A percentile compares a stretch with the other conserved stretches of the same genome.
These are phyloP conservation scores for Falco concolor DNA, from an alignment of 2,797 vertebrate genomes.

Conservation along the genomic window DNA sequence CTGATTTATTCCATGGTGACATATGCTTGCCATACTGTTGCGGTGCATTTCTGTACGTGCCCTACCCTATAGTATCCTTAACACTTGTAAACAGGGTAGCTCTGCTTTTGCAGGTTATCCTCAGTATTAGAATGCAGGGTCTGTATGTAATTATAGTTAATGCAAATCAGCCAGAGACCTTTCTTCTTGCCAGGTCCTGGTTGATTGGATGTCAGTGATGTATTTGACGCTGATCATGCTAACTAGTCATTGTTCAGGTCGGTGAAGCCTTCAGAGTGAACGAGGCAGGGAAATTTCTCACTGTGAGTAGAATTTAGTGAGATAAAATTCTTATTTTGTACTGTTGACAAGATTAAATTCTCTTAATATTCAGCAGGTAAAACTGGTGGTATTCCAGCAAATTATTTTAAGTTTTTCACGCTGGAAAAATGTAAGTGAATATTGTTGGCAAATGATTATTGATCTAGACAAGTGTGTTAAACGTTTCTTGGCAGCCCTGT, in stretches of 20 bases:
- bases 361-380: conserved; percentile 8
- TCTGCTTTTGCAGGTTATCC: background rate
- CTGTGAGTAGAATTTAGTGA: background rate
- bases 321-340: background rate
- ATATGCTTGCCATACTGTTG: fast-evolving
- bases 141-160: background rate
- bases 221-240: background rate
- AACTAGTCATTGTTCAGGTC: background rate
- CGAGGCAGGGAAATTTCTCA: background rate
- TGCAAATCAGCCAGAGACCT: background rate
- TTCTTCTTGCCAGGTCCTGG: background rate
- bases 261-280: background rate
- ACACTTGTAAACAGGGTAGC: background rate
- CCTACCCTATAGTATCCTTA: background rate
- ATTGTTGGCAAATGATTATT: conserved; percentile 76
- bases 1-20: background rate
- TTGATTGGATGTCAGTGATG: background rate
- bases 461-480: conserved; percentile 74
- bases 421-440: conserved; percentile 71
- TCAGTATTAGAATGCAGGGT: background rate
- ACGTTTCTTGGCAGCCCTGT: conserved; percentile 70
- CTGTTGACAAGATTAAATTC: background rate
- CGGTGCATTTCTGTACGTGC: fast-evolving
- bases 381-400: conserved; percentile 42
- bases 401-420: conserved; percentile 57